Evolutionary conservation across 2,113 vertebrate species (phyloP).

Genomic region (Lampris megalopsis): DNA sequence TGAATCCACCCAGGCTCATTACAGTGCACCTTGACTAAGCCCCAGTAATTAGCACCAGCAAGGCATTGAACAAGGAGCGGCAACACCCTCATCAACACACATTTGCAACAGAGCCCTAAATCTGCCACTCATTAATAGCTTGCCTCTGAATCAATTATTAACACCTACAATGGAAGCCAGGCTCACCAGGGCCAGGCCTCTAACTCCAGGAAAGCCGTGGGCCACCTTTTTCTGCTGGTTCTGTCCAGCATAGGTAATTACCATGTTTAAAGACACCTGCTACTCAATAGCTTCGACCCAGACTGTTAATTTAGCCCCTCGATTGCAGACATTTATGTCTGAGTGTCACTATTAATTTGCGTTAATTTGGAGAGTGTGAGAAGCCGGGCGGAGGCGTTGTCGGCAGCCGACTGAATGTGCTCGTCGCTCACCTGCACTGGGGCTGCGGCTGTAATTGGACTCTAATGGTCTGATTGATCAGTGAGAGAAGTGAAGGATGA

Average conservation of each 20-base stretch:
- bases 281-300: conserved; percentile 86
- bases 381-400: conserved; percentile 57
- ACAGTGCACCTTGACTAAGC: conserved; percentile 80
- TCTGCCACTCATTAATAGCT: conserved; percentile 83
- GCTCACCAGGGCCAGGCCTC: conserved; percentile 71
- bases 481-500: conserved; percentile 79
- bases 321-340: conserved; percentile 85
- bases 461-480: conserved; percentile 88
- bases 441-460: conserved; percentile 82
- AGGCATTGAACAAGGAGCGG: conserved; percentile 76
- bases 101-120: conserved; percentile 79
- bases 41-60: conserved; percentile 78
- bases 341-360: conserved; percentile 88
- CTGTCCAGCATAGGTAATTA: conserved; percentile 83
- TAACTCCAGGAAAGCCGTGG: conserved; percentile 71
- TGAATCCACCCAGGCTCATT: conserved; percentile 73
- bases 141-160: conserved; percentile 87
- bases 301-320: conserved; percentile 81
- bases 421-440: conserved; percentile 83
- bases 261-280: conserved; percentile 85
- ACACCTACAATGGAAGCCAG: conserved; percentile 79
- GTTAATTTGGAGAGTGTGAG: conserved; percentile 82
- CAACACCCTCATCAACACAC: conserved; percentile 79
- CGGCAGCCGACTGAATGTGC: conserved; percentile 66
- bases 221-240: conserved; percentile 67